A percentile compares a stretch with the other conserved stretches of the same genome.
phyloP scores from a whole-genome alignment of 2,888 invertebrate species.

The Lacanobia wlatinum region DNA sequence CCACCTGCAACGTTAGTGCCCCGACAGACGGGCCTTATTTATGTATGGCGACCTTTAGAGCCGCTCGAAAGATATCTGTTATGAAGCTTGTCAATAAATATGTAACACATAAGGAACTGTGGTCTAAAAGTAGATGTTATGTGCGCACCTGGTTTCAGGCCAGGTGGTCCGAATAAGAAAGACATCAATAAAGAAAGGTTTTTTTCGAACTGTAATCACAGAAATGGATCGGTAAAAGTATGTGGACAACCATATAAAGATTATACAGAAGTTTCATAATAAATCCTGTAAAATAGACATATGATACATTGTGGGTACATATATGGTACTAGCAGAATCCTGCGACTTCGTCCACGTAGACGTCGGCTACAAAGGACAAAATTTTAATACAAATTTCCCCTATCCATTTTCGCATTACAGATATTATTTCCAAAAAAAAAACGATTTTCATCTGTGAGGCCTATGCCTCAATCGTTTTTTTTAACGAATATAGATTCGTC shows the following conservation, averaged over 20 bases:
- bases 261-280: neutral
- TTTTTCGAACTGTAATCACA: neutral
- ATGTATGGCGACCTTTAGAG: slow-evolving; percentile 58
- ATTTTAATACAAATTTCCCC: too few species aligned
- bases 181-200: slow-evolving; percentile 22
- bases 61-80: slow-evolving; percentile 45
- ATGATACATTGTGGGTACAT: neutral
- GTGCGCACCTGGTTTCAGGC: slow-evolving; percentile 44
- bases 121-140: slow-evolving; percentile 35
- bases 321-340: too few species aligned
- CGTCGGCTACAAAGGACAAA: too few species aligned
- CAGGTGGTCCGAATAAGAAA: slow-evolving; percentile 34
- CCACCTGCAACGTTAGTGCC: slow-evolving; percentile 51
- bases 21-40: slow-evolving; percentile 52
- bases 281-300: neutral
- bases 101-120: neutral
- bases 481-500: too few species aligned
- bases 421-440: too few species aligned
- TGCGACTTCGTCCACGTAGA: too few species aligned
- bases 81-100: slow-evolving; percentile 38
- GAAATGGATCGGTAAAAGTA: slow-evolving; percentile 1
- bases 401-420: too few species aligned
- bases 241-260: neutral
- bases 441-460: too few species aligned
- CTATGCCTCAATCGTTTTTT: too few species aligned